Percentiles rank a stretch among this genome's conserved stretches.
These are phyloP conservation scores for Pelecanoides urinatrix DNA, from an alignment of 2,113 vertebrate genomes.

Conservation along the genomic window DNA sequence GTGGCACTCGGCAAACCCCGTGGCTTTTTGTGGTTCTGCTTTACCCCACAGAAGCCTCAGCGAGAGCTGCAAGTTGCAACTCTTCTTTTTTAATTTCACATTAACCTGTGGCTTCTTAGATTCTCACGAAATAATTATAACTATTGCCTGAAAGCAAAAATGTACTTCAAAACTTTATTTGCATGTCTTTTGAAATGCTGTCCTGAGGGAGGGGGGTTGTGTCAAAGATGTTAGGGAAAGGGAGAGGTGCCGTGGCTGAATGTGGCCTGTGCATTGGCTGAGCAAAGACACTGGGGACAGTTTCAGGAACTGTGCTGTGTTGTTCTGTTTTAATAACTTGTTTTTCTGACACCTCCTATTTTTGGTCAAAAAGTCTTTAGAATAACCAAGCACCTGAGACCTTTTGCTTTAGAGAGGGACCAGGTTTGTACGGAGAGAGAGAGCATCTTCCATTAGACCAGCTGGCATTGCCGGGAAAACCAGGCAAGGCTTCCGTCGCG, in stretches of 20 bases:
- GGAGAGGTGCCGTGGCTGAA: rapidly evolving
- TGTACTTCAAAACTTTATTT: not conserved
- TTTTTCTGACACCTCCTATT: not conserved
- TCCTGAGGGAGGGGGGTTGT: too few relatives aligned
- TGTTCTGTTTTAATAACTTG: not conserved
- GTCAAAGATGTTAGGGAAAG: not conserved
- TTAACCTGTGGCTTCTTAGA: not conserved
- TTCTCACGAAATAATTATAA: not conserved
- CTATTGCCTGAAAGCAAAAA: not conserved
- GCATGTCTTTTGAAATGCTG: not conserved
- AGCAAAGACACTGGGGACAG: not conserved
- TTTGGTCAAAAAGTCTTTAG: not conserved
- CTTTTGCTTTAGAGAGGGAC: not conserved
- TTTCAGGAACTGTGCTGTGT: not conserved
- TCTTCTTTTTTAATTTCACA: not conserved
- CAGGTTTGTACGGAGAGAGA: not conserved
- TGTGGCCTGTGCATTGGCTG: not conserved
- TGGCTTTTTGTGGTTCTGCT: not conserved
- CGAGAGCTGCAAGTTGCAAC: not conserved
- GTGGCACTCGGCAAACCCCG: rapidly evolving
- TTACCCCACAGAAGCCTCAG: not conserved
- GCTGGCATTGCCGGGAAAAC: not conserved
- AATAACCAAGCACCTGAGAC: not conserved
- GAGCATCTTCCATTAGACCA: rapidly evolving
- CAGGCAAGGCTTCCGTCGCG: rapidly evolving